phyloP scores from a whole-genome alignment of 2,888 invertebrate species.

The Loripinus fragilis region DNA sequence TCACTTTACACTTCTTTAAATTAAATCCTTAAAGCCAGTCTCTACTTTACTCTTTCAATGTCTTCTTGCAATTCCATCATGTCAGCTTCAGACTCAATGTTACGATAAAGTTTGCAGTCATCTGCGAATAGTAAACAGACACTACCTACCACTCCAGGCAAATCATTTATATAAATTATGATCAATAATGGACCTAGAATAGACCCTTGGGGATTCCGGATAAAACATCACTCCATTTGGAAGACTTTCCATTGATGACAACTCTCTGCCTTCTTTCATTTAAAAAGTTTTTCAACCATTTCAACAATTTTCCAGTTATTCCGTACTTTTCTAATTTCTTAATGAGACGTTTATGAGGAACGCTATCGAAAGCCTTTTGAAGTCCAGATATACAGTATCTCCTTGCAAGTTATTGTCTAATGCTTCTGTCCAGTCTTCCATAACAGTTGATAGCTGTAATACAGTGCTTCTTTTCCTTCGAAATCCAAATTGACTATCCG shows the following conservation, averaged over 20 bases:
- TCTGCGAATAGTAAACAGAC: conserved; percentile 20
- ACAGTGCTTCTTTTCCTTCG: conserved; percentile 8
- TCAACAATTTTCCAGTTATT: conserved; percentile 15
- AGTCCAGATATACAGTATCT: conserved; percentile 25
- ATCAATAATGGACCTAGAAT: conserved; percentile 33
- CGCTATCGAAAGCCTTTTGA: conserved; percentile 34
- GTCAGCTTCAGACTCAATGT: not conserved
- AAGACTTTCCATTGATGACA: conserved; percentile 14
- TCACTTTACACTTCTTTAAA: conserved; percentile 25
- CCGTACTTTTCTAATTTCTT: conserved; percentile 25
- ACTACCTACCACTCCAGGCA: conserved; percentile 14
- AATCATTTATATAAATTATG: conserved; percentile 27
- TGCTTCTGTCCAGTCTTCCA: conserved; percentile 23
- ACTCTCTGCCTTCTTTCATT: conserved; percentile 24
- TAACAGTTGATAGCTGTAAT: conserved; percentile 10
- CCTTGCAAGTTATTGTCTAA: conserved; percentile 14
- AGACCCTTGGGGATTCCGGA: conserved; percentile 21
- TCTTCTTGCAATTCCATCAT: conserved; percentile 18
- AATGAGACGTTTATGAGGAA: conserved; percentile 34
- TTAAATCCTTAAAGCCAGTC: conserved; percentile 31
- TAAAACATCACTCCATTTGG: conserved; percentile 1
- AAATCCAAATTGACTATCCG: conserved; percentile 33
- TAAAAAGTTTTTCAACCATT: conserved; percentile 36
- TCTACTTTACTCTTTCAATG: conserved; percentile 21
- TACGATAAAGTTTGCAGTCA: conserved; percentile 23